phyloP scores from a whole-genome alignment of 1,140 invertebrate species.

The Calosoma granatense region DNA sequence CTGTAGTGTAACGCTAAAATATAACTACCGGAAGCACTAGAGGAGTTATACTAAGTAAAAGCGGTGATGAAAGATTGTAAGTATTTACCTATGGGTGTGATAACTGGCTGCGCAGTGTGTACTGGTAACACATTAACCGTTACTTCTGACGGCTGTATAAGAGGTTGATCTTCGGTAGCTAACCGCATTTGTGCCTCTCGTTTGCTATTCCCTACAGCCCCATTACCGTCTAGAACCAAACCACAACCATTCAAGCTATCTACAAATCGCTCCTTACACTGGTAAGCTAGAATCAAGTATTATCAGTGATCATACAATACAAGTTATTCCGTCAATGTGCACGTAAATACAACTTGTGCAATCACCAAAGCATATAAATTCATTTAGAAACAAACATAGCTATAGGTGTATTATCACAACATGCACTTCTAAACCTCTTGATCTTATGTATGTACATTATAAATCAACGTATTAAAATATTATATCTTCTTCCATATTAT shows the following conservation, averaged over 20 bases:
- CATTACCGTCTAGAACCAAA: conserved; percentile 29
- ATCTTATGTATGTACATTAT: too few relatives aligned
- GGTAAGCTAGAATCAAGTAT: background rate
- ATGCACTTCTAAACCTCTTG: too few relatives aligned
- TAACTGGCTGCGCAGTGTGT: conserved; percentile 63
- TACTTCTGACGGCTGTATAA: conserved; percentile 74
- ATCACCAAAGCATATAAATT: too few relatives aligned
- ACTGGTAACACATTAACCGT: conserved; percentile 61
- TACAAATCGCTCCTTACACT: background rate
- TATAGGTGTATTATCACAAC: too few relatives aligned
- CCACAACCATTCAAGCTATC: conserved; percentile 16
- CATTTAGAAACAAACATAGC: too few relatives aligned
- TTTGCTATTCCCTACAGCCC: conserved; percentile 25
- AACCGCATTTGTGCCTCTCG: conserved; percentile 21
- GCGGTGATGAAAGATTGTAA: background rate
- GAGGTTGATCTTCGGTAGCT: conserved; percentile 45
- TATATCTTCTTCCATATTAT: too few relatives aligned
- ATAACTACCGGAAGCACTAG: background rate
- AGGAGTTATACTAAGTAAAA: background rate
- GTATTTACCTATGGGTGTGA: conserved; percentile 62
- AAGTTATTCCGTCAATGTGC: too few relatives aligned
- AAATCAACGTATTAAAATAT: too few relatives aligned
- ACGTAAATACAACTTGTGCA: too few relatives aligned
- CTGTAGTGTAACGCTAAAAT: background rate
- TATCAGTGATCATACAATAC: background rate